Base-by-base conservation (phyloP, 2,797 vertebrate species). In the Labroides dimidiatus region DNA sequence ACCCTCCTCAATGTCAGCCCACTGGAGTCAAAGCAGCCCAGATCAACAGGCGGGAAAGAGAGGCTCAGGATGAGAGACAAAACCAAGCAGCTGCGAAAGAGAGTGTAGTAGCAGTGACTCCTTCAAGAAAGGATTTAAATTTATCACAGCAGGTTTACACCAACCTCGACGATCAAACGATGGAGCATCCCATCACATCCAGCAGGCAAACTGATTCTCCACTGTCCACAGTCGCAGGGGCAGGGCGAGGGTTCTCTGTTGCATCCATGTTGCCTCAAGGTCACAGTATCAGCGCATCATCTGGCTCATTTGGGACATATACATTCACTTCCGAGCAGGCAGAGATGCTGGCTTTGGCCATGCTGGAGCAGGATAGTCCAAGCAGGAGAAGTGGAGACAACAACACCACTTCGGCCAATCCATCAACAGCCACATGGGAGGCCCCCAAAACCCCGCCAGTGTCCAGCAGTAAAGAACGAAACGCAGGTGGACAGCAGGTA, bases 231-330 rank as follows among this genome's bases (percentile, higher is more conserved):
- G 96, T 93, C 58, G 95, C 95, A 39, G 95, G 92, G 21, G 95
- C 94, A 61, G 96, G 95, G 58, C 94, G 95, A 55, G 95, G 96
- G 43, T 99, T 99, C 90, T 99, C 97, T 0, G 97, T 99, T 69
- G 98, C 98, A 0, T 99, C 98, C 0, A 97, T 99, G 96, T 94
- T 99, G 84, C 98, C 98, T 69, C 94, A 95, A 1, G 77, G 96
- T 20, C 94, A 95, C 21, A 93, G 86, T 86, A 89, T 92, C 6
- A 93, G 80, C 75, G 89, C 93, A 0, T 89, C 95, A 4, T 89
- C 95, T 10, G 90, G 90, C 65, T 92, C 96, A 0, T 96, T 95
- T 81, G 96, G 94, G 76, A 92, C 93, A 33, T 98, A 96, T 87
- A 93, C 95, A 0, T 97, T 99, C 71, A 95, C 93, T 55, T 94